A percentile compares a stretch with the other conserved stretches of the same genome.
Conservation (phyloP, 2,113 vertebrate genomes). For the Mormyrus iriodes region DNA sequence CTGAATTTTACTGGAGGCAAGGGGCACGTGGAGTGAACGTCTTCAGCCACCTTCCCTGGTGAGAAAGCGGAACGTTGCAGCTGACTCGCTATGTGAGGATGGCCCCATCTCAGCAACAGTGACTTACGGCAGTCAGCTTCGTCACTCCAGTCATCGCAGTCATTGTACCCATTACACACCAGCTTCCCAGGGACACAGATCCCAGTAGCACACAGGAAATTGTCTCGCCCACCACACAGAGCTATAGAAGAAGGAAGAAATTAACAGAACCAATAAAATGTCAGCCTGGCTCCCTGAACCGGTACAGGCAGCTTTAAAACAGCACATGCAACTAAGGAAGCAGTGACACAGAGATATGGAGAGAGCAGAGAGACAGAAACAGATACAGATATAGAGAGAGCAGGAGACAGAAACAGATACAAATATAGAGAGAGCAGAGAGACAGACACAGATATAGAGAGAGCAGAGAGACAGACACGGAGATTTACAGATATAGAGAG, state of each 20-base stretch:
- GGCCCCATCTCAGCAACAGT: background rate
- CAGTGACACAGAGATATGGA: background rate
- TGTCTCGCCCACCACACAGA: slow-evolving; percentile 68
- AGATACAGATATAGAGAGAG: background rate
- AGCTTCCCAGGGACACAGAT: slow-evolving; percentile 79
- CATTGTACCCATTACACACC: slow-evolving; percentile 88
- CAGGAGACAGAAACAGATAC: background rate
- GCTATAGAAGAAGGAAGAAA: slow-evolving; percentile 48
- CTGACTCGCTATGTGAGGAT: background rate
- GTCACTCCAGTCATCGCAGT: slow-evolving; percentile 94
- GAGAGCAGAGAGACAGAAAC: background rate
- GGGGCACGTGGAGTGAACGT: too few species aligned
- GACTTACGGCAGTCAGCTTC: slow-evolving; percentile 80
- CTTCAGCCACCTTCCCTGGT: too few species aligned
- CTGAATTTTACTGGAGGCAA: background rate
- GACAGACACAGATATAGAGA: background rate
- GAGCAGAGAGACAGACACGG: background rate
- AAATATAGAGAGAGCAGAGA: background rate
- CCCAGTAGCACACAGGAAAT: slow-evolving; percentile 77
- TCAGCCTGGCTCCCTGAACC: background rate
- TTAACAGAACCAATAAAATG: slow-evolving; percentile 5
- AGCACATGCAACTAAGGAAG: background rate
- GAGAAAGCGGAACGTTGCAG: background rate
- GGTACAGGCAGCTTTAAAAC: slow-evolving; percentile 5
- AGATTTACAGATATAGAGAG: too few species aligned